These are phyloP conservation scores for Mus spretus DNA, from an alignment of 2,797 vertebrate genomes.

Conservation along the genomic window DNA sequence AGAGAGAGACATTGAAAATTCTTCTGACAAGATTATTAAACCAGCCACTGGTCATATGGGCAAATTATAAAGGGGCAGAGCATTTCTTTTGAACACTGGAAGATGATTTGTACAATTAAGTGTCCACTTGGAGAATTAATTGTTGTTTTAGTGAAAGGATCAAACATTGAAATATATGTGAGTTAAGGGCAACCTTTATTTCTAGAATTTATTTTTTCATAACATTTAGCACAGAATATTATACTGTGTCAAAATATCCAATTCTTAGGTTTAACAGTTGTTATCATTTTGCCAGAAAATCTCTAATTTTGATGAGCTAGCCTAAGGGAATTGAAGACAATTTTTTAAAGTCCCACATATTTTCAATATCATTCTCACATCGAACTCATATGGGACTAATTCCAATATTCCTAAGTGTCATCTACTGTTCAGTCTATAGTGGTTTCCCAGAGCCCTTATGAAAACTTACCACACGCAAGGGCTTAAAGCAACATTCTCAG, in stretches of 20 bases:
- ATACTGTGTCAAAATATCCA: neutral
- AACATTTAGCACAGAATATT: neutral
- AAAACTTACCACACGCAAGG: neutral
- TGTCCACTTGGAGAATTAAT: slow-evolving; percentile 34
- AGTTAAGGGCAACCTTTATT: slow-evolving; percentile 13
- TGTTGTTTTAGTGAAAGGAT: slow-evolving; percentile 53
- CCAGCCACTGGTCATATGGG: neutral
- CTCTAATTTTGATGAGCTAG: neutral
- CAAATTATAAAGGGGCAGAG: neutral
- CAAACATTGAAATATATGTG: neutral
- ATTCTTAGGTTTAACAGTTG: neutral
- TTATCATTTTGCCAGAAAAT: slow-evolving; percentile 16
- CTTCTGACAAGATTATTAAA: slow-evolving; percentile 33
- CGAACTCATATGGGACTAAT: neutral
- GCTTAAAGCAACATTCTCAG: neutral
- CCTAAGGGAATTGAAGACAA: neutral
- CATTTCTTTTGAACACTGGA: slow-evolving; percentile 16
- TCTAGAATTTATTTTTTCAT: slow-evolving; percentile 46
- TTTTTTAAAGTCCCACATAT: neutral
- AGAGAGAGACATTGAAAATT: neutral
- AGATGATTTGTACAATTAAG: slow-evolving; percentile 38
- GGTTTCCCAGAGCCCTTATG: neutral
- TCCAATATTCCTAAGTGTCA: neutral
- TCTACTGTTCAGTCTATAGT: neutral
- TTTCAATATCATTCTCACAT: neutral